phyloP scores from a whole-genome alignment of 1,140 invertebrate species.

The Hypothenemus hampei region DNA sequence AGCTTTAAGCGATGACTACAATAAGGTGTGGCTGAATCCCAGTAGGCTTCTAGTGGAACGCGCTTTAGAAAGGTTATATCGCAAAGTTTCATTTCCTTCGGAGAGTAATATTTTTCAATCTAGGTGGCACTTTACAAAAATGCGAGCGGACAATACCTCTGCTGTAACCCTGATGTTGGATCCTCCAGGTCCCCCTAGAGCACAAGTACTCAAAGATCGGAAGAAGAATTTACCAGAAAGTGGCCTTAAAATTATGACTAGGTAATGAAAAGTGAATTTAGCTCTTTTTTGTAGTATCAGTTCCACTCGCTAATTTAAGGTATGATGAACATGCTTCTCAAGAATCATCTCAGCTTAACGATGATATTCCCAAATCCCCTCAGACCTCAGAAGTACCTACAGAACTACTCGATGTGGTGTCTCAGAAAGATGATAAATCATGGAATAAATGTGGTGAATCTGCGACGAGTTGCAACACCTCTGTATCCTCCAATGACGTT shows the following conservation, averaged over 20 bases:
- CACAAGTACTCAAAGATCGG: conserved; percentile 54
- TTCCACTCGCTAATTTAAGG: conserved; percentile 11
- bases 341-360: background rate
- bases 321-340: conserved; percentile 14
- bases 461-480: background rate
- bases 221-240: conserved; percentile 40
- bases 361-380: background rate
- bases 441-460: background rate
- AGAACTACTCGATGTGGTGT: conserved; percentile 2
- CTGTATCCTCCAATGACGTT: conserved; percentile 30
- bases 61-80: conserved; percentile 60
- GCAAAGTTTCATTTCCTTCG: background rate
- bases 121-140: conserved; percentile 65
- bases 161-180: conserved; percentile 91
- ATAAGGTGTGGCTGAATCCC: conserved; percentile 74
- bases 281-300: too few relatives aligned
- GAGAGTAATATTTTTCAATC: too few relatives aligned
- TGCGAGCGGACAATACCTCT: conserved; percentile 93
- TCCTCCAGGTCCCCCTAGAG: conserved; percentile 76
- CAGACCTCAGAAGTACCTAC: conserved; percentile 2
- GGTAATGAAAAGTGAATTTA: too few relatives aligned
- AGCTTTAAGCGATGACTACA: conserved; percentile 39
- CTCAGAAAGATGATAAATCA: conserved; percentile 8
- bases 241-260: conserved; percentile 39
- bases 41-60: conserved; percentile 85